Evolutionary conservation across 1,140 invertebrate genomes (phyloP), one percentile per base, ranked within the genome.

Genomic region (Meloidogyne chitwoodi): DNA sequence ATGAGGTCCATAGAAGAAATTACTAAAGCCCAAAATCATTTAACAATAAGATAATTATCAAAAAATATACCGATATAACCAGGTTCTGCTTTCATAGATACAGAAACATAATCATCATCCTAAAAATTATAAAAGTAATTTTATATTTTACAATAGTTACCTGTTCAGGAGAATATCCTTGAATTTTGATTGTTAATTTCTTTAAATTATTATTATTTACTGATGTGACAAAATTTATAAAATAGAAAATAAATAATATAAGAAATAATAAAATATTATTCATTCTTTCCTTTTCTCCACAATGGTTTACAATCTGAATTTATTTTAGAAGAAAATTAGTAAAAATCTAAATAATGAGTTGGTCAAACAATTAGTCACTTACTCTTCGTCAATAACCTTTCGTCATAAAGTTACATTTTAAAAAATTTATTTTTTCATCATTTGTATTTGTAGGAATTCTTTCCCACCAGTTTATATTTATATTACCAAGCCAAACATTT

Each of bases 31-130:
- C 4, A 22, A n/a, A n/a, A n/a, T n/a, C n/a, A n/a, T n/a, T n/a
- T n/a, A n/a, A n/a, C n/a, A n/a, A n/a, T 29, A 77, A 77, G 10
- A 22, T 34, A 38, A 29, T 62, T 34, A 12, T 19, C 16, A 68
- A 27, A 14, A 29, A 48, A n/a, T 11, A 79, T 75, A 78, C 83
- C 81, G 63, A 86, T 83, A 74, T 86, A 86, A 31, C 85, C 85
- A 61, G 85, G 67, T 64, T 80, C 76, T 26, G 84, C 85, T 63
- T 84, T 82, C 4, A 84, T 69, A 1, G 77, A 66, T 10, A 87
- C 79, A 10, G 82, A 75, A n/a, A 86, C 85, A 68, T 86, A 61
- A 48, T 61, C 68, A 72, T 78, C 68, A 22, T 79, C 81, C 73
- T 80, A 56, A 56, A 56, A 8, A n/a, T 8, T n/a, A 6, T n/a